Conservation (phyloP, 2,888 invertebrate species). For the Seira musarum region DNA sequence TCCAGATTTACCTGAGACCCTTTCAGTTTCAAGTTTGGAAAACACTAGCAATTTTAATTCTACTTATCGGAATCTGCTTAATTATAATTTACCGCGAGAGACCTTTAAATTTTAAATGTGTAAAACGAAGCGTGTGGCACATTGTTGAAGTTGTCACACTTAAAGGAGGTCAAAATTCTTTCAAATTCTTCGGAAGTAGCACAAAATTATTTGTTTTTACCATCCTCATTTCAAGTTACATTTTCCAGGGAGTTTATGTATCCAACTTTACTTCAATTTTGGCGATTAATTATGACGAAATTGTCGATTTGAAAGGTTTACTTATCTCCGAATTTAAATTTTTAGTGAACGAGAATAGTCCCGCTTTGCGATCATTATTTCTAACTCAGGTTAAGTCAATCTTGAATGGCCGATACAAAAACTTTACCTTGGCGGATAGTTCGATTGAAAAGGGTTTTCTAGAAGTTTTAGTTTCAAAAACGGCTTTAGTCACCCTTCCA, state of each 20-base stretch:
- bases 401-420: too few relatives aligned
- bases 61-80: not conserved
- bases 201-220: not conserved
- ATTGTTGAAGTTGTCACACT: constrained; percentile 15
- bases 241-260: constrained; percentile 16
- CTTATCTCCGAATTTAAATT: not conserved
- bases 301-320: not conserved
- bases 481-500: constrained; percentile 17
- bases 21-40: constrained; percentile 18
- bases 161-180: constrained; percentile 5
- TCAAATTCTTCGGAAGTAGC: not conserved
- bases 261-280: constrained; percentile 27
- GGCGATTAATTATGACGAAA: constrained; percentile 1
- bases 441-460: constrained; percentile 22
- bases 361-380: too few relatives aligned
- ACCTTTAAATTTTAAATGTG: too few relatives aligned
- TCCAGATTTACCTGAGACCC: not conserved
- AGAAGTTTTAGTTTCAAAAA: not conserved
- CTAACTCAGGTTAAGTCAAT: too few relatives aligned
- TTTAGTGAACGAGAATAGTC: constrained; percentile 14
- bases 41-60: constrained; percentile 4
- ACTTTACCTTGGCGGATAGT: too few relatives aligned
- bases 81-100: too few relatives aligned
- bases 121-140: constrained; percentile 18
- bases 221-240: not conserved